Base-by-base conservation (phyloP, 2,797 vertebrate genomes). In the Columba guinea region DNA sequence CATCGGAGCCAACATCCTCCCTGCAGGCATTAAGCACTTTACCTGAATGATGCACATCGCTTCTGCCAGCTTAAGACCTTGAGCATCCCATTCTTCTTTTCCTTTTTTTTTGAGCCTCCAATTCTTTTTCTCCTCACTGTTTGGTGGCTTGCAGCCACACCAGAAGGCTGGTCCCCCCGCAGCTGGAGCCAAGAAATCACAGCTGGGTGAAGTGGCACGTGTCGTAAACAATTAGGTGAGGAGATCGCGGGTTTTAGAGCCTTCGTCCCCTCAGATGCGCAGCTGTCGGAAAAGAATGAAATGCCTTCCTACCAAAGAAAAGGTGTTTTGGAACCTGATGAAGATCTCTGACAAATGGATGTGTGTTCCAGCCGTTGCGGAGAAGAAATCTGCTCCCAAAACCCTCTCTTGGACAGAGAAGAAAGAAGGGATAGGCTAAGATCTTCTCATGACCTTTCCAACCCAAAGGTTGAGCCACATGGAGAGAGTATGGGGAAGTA, bases 1-100 rank as follows among this genome's bases (percentile, higher is more conserved):
- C 77, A 41, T 13, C 53, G 41, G 78, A 94, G 93, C 83, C 89
- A 95, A 34, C 51, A 78, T 67, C 81, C 49, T 94, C 85, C 70
- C 89, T 56, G 55, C 67, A 44, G 85, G 60, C 74, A 39, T 34
- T 2, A 37, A 90, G 70, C 59, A 56, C 34, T 87, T 94, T 76
- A 94, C 88, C 89, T 95, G 87, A 94, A 62, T 62, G 75, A 87
- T 92, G 84, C 77, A 48, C 53, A 26, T 64, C 6, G 5, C 65
- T 87, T 48, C 78, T 93, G 89, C 77, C 83, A 92, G 84, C 75
- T 87, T 27, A 23, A 46, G 81, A 68, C 64, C 49, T 56, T n/a
- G 44, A 80, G 70, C 69, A 53, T 81, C 8, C 44, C 69, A n/a
- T 58, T 60, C 26, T 92, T 52, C 84, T 35, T 20, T 46, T 46